Evolutionary conservation across 2,888 invertebrate genomes (phyloP).

Genomic region (Mythimna pallens): DNA sequence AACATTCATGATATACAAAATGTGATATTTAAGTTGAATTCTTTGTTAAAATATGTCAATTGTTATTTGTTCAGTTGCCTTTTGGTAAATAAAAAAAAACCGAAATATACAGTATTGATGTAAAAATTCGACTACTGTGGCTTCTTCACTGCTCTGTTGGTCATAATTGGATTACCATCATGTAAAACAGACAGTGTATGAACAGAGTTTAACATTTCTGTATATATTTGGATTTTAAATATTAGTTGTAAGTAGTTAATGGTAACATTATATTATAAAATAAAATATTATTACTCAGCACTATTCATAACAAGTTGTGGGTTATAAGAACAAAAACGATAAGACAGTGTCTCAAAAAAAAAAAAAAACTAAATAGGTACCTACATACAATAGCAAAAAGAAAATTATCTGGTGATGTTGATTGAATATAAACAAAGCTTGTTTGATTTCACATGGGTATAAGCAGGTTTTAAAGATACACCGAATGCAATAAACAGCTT

Average conservation of each 20-base stretch:
- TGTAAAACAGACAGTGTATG: conserved; percentile 59
- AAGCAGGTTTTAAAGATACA: conserved; percentile 64
- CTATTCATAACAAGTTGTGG: conserved; percentile 63
- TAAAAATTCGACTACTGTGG: conserved; percentile 59
- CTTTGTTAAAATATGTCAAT: conserved; percentile 56
- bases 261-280: conserved; percentile 64
- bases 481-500: conserved; percentile 61
- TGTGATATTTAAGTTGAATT: conserved; percentile 71
- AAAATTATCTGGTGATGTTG: conserved; percentile 60
- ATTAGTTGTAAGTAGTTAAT: conserved; percentile 88
- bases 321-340: conserved; percentile 60
- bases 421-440: conserved; percentile 49
- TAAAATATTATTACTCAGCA: conserved; percentile 69
- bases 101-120: conserved; percentile 54
- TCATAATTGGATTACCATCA: conserved; percentile 56
- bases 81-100: conserved; percentile 36
- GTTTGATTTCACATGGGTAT: conserved; percentile 42
- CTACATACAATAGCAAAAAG: conserved; percentile 36
- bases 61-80: conserved; percentile 62
- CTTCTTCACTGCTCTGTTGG: conserved; percentile 53
- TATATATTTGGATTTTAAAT: conserved; percentile 86
- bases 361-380: conserved; percentile 7
- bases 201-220: conserved; percentile 78
- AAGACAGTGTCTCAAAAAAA: conserved; percentile 22
- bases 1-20: conserved; percentile 61